Conservation (phyloP, 1,140 invertebrate genomes). For the Vanessa atalanta region DNA sequence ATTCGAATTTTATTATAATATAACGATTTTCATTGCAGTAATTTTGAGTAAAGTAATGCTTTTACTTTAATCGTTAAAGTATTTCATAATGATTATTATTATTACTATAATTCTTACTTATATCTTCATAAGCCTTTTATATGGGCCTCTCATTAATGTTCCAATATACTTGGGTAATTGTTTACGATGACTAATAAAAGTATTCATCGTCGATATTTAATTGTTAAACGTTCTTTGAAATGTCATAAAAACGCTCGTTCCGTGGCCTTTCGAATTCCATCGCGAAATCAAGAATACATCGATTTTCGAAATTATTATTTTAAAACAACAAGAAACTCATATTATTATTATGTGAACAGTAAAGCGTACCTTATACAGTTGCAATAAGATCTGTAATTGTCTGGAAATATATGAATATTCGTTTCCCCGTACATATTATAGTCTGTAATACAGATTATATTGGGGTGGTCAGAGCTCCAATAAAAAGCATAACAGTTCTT, state of each 20-base stretch:
- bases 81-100: neutral
- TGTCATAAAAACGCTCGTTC: slow-evolving; percentile 2
- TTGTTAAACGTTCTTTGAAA: neutral
- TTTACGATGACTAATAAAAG: neutral
- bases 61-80: neutral
- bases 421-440: neutral
- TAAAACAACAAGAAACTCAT: neutral
- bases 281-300: neutral
- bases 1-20: neutral
- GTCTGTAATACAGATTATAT: neutral
- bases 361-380: neutral
- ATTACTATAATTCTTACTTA: slow-evolving; percentile 11
- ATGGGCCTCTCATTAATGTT: neutral
- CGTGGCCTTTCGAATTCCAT: slow-evolving; percentile 10
- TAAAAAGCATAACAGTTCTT: slow-evolving; percentile 22
- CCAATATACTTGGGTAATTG: neutral
- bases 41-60: neutral
- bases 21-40: neutral
- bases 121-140: slow-evolving; percentile 9
- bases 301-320: neutral
- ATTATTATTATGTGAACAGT: neutral
- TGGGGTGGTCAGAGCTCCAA: slow-evolving; percentile 3
- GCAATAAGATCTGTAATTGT: neutral
- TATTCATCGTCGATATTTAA: slow-evolving; percentile 1
- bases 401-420: neutral